A percentile compares a stretch with the other conserved stretches of the same genome.
These are phyloP conservation scores for Muricea muricata DNA, from an alignment of 92 coral and sea anemone species.

Conservation along the genomic window DNA sequence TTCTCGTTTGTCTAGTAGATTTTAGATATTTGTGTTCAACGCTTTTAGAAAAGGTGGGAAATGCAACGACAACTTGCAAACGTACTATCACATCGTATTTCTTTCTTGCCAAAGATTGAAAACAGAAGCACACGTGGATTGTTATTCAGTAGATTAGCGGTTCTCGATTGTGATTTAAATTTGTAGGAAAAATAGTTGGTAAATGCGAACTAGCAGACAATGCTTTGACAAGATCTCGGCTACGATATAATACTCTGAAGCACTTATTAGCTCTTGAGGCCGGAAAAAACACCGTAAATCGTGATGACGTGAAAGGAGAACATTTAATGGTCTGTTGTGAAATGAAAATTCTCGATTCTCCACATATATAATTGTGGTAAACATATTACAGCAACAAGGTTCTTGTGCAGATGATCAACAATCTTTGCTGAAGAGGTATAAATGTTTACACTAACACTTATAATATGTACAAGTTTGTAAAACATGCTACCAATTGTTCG, in stretches of 20 bases:
- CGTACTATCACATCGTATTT: background rate
- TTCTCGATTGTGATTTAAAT: conserved; percentile 4
- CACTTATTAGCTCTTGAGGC: conserved; percentile 10
- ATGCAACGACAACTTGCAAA: background rate
- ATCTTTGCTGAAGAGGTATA: background rate
- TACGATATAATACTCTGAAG: conserved; percentile 10
- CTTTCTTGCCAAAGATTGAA: background rate
- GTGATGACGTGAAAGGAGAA: too few species aligned
- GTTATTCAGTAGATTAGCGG: conserved; percentile 1
- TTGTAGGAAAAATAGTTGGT: too few species aligned
- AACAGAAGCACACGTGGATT: conserved; percentile 18
- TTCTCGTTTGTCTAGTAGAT: background rate
- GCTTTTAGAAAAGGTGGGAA: background rate
- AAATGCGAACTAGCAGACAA: background rate
- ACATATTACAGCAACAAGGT: background rate
- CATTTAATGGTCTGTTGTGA: background rate
- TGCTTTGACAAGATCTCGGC: background rate
- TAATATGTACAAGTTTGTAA: background rate
- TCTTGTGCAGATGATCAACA: too few species aligned
- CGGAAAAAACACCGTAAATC: conserved; percentile 26
- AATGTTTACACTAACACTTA: background rate
- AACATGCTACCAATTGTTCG: background rate
- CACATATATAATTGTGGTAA: background rate
- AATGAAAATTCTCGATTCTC: background rate
- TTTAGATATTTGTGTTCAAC: background rate